Conservation (phyloP, 2,113 vertebrate genomes). For the Orthonyx spaldingii region DNA sequence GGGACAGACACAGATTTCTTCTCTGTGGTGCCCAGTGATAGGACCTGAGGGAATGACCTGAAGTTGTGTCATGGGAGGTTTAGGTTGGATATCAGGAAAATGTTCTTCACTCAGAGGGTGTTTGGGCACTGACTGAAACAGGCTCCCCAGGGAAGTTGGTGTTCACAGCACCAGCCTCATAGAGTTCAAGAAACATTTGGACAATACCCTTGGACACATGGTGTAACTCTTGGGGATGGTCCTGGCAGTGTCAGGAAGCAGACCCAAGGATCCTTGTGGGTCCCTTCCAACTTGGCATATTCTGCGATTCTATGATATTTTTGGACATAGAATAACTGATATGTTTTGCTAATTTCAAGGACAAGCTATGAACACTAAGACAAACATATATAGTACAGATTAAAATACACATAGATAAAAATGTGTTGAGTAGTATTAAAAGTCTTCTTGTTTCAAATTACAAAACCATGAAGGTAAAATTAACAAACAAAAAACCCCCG, state of each 20-base stretch:
- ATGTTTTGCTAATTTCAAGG: background rate
- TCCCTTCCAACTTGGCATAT: background rate
- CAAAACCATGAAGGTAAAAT: background rate
- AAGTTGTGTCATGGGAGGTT: background rate
- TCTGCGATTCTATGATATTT: background rate
- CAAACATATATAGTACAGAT: background rate
- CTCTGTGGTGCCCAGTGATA: background rate
- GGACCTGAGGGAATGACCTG: background rate
- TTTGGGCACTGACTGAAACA: background rate
- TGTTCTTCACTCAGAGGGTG: background rate
- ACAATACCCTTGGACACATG: background rate
- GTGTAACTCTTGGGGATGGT: background rate
- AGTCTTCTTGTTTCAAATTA: background rate
- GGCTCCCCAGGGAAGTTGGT: background rate
- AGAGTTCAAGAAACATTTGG: background rate
- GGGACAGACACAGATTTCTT: background rate
- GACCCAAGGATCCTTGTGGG: background rate
- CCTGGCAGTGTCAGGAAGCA: background rate
- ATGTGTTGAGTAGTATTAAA: background rate
- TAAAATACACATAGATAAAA: background rate
- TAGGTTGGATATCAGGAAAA: background rate
- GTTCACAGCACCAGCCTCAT: background rate
- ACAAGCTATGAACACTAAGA: background rate
- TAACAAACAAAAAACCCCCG: accelerated
- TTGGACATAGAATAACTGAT: background rate